Conservation (phyloP, 1,140 invertebrate species). For the Epicauta chinensis region DNA sequence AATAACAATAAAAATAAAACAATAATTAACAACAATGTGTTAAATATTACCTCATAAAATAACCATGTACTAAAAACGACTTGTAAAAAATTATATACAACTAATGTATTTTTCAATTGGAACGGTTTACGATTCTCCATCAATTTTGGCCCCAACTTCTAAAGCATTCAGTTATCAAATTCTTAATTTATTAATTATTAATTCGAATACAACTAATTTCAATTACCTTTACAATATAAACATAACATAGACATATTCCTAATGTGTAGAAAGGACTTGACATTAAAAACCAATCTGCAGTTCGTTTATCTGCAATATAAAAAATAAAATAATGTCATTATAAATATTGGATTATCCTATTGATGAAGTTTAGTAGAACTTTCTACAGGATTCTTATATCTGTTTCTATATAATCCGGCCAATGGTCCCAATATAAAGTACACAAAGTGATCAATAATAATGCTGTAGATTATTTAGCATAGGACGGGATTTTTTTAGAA, state of each 20-base stretch:
- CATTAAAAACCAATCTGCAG: conserved; percentile 80
- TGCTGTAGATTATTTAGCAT: no score
- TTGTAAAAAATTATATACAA: conserved; percentile 65
- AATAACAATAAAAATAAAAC: background rate
- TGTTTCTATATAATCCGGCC: no score
- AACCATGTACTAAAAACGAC: conserved; percentile 49
- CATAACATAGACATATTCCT: conserved; percentile 66
- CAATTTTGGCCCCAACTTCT: conserved; percentile 60
- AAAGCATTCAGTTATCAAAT: conserved; percentile 40
- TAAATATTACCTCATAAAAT: conserved; percentile 36
- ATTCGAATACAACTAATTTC: no score
- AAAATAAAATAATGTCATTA: no score
- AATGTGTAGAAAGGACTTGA: conserved; percentile 75
- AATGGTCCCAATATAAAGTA: no score
- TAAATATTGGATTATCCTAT: no score
- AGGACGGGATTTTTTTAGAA: no score
- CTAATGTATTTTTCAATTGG: conserved; percentile 55
- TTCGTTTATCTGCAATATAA: conserved; percentile 61
- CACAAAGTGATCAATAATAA: no score
- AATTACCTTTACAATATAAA: conserved; percentile 66
- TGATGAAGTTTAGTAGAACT: no score
- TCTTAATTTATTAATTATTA: no score
- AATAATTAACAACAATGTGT: no score
- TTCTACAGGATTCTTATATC: no score
- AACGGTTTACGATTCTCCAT: conserved; percentile 64